Evolutionary conservation across 2,113 vertebrate species (phyloP), one percentile per base, ranked within the genome.

Genomic region (Brachyhypopomus gauderio): DNA sequence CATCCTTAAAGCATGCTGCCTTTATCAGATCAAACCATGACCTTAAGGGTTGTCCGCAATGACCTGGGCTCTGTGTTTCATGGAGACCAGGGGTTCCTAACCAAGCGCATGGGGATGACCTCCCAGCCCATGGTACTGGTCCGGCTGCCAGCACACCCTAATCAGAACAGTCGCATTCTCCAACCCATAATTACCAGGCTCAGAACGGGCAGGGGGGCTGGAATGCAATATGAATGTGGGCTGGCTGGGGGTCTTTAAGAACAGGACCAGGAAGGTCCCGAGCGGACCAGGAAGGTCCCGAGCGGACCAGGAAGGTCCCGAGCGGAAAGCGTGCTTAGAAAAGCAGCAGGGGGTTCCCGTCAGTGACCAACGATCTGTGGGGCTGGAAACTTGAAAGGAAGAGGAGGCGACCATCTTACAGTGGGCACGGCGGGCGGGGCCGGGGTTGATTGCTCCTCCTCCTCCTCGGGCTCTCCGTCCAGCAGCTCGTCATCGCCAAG

Each of bases 401-500:
- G 5, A 5, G 41, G 9, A 23, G 41, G 2, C 2, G 48, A 2
- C 1, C 4, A 27, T 41, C 69, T 91, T 89, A 98, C 97, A 92
- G 97, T 98, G n/a, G 97, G 96, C 30, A 86, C 82, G 19, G 95
- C 88, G 45, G 94, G 92, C 17, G 89, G 66, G 41, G 87, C 91
- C 0, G 90, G 86, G 1, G 82, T 85, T 14, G 71, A 52, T 25
- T 86, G 75, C 3, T 89, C 90, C 1, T 80, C 80, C 0, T 80
- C 80, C 0, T 88, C 88, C 8, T 88, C 84, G 0, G 87, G 92
- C 1, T 93, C 89, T 17, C 93, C 90, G 0, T 93, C 89, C 72
- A 93, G 91, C 82, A 95, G 95, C 72, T 97, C 84, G 38, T 97
- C 95, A 0, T 94, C 96, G 78, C 95, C 95, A 6, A 96, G 92